Percentiles rank a stretch among this genome's conserved stretches.
Evolutionary conservation across 30 jellyfish, hydroid and myxozoan genomes (phyloP).

Genomic region (Mastigias papua): DNA sequence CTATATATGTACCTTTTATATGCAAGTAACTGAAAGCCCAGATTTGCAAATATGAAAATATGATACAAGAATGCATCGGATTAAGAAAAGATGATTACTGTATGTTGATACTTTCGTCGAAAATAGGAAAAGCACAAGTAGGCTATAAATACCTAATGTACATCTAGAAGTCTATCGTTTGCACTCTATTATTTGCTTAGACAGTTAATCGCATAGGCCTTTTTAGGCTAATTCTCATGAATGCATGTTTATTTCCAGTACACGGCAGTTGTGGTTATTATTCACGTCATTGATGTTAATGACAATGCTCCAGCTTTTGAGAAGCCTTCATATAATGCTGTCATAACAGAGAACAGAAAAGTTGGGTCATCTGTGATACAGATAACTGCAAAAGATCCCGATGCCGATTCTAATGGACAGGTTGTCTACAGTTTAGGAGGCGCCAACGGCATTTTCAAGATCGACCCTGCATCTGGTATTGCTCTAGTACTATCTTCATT

Average conservation of each 20-base stretch:
- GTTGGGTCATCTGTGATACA: constrained; percentile 59
- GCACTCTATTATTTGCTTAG: too few relatives aligned
- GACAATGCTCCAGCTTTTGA: constrained; percentile 72
- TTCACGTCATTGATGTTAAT: constrained; percentile 58
- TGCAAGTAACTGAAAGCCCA: too few relatives aligned
- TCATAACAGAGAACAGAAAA: constrained; percentile 68
- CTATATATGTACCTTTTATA: too few relatives aligned
- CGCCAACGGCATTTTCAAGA: constrained; percentile 57
- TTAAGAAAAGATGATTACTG: too few relatives aligned
- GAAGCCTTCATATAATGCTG: constrained; percentile 48
- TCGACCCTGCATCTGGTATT: constrained; percentile 44
- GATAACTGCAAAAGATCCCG: constrained; percentile 63
- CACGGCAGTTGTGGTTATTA: constrained; percentile 53
- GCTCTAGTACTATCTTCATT: not conserved
- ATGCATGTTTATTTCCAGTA: constrained; percentile 26
- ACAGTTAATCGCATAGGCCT: too few relatives aligned
- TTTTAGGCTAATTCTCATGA: too few relatives aligned
- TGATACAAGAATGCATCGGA: too few relatives aligned
- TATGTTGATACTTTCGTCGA: too few relatives aligned
- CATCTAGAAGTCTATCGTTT: too few relatives aligned
- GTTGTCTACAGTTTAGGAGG: constrained; percentile 37
- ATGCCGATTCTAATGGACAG: constrained; percentile 53
- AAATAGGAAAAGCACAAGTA: too few relatives aligned
- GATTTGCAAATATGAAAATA: too few relatives aligned
- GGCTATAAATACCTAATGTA: too few relatives aligned